These are phyloP conservation scores for Nasua narica DNA, from an alignment of 2,797 vertebrate species.

Conservation along the genomic window DNA sequence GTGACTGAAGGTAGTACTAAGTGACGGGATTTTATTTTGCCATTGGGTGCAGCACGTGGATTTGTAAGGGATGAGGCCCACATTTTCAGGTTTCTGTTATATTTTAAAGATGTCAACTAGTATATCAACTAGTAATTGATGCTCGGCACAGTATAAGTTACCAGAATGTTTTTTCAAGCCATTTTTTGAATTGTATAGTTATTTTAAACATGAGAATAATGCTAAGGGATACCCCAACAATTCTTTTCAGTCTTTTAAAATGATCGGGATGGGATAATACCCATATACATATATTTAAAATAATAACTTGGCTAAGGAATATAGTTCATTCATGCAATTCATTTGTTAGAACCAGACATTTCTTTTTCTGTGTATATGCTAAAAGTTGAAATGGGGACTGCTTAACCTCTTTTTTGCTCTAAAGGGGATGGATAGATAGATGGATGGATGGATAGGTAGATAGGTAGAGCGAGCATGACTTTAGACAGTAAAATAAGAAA, in stretches of 20 bases:
- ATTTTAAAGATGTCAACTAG: not conserved
- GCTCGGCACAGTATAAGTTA: not conserved
- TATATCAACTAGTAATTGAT: not conserved
- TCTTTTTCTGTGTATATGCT: not conserved
- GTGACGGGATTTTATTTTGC: not conserved
- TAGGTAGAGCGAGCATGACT: not conserved
- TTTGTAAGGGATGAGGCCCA: not conserved
- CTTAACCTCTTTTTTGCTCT: not conserved
- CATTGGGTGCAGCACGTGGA: not conserved
- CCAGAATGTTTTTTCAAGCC: not conserved
- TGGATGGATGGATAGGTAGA: not conserved
- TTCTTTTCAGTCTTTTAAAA: not conserved
- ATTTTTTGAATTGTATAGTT: not conserved
- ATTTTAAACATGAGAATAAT: not conserved
- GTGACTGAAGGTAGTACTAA: not conserved
- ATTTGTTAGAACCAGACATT: not conserved
- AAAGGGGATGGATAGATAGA: not conserved
- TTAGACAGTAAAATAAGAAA: not conserved
- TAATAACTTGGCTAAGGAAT: not conserved
- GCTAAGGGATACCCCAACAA: not conserved
- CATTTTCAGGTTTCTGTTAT: not conserved
- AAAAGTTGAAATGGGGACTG: not conserved
- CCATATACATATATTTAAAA: not conserved
- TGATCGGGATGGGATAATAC: not conserved
- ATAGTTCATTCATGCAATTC: not conserved